phyloP scores from a whole-genome alignment of 2,888 invertebrate species.

The Himalopsyche kuldschensis region DNA sequence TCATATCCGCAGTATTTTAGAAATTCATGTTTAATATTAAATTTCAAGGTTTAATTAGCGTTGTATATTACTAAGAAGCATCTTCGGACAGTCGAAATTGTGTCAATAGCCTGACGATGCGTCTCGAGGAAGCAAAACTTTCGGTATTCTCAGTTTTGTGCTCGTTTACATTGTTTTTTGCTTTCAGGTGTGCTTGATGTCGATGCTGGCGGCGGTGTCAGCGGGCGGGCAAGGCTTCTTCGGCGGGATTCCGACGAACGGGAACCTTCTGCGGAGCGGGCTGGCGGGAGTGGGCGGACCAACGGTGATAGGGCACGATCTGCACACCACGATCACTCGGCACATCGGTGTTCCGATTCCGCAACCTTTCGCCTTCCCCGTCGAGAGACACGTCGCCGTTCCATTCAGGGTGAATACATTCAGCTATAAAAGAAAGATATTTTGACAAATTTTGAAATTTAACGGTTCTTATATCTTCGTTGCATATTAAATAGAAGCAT shows the following conservation, averaged over 20 bases:
- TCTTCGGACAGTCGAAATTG: neutral
- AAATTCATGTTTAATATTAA: no score
- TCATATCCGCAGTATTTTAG: no score
- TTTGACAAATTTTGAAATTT: no score
- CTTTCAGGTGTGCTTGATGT: neutral
- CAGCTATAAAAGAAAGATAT: neutral
- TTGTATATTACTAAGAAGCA: no score
- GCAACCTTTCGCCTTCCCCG: constrained; percentile 56
- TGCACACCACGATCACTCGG: constrained; percentile 57
- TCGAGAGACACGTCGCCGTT: constrained; percentile 55
- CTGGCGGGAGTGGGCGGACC: neutral
- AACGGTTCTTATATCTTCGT: no score
- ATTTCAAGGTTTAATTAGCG: no score
- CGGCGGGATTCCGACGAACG: neutral
- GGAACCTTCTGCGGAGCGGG: neutral
- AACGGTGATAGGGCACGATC: constrained; percentile 51
- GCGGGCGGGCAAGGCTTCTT: neutral
- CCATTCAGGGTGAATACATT: constrained; percentile 49
- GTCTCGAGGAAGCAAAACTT: neutral
- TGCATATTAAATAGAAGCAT: no score
- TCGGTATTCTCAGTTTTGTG: neutral
- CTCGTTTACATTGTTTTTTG: no score
- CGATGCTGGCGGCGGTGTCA: neutral
- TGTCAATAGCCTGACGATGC: neutral
- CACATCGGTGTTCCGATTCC: constrained; percentile 57